phyloP scores from a whole-genome alignment of 2,888 invertebrate species.

The Matsumyia berberina region DNA sequence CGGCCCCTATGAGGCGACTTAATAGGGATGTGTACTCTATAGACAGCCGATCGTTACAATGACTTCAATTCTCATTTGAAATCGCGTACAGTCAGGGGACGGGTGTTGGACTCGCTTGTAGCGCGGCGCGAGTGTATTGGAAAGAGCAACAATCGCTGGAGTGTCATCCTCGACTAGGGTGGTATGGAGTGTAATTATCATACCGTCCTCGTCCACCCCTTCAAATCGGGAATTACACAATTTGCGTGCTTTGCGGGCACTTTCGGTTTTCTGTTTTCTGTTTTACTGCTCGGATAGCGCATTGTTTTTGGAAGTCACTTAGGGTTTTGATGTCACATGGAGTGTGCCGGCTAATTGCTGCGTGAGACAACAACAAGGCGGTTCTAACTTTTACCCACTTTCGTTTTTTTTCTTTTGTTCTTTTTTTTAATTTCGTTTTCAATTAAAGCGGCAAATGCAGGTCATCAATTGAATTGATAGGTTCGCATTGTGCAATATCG shows the following conservation, averaged over 20 bases:
- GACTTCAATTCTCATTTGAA: constrained; percentile 44
- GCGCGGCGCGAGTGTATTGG: constrained; percentile 13
- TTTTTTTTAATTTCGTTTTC: constrained; percentile 31
- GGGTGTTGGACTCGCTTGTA: background rate
- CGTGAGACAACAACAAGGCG: constrained; percentile 50
- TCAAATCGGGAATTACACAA: constrained; percentile 64
- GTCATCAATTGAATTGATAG: constrained; percentile 69
- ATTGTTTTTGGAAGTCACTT: constrained; percentile 49
- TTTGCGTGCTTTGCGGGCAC: constrained; percentile 48
- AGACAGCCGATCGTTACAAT: constrained; percentile 50
- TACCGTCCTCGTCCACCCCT: constrained; percentile 53
- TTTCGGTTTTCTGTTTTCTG: constrained; percentile 28
- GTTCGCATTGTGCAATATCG: constrained; percentile 42
- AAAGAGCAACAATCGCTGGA: constrained; percentile 57
- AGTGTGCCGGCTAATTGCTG: constrained; percentile 29
- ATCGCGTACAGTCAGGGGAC: background rate
- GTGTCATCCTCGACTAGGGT: constrained; percentile 74
- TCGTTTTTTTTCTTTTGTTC: constrained; percentile 26
- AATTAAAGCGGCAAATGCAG: constrained; percentile 69
- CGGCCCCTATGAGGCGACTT: constrained; percentile 53
- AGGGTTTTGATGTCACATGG: constrained; percentile 57
- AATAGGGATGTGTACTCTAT: constrained; percentile 54
- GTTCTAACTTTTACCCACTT: constrained; percentile 64
- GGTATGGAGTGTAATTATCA: constrained; percentile 71
- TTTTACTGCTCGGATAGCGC: constrained; percentile 48